These are phyloP conservation scores for Nesometra sesokonis DNA, from an alignment of 35 echinoderm and acorn worm species.

Conservation along the genomic window DNA sequence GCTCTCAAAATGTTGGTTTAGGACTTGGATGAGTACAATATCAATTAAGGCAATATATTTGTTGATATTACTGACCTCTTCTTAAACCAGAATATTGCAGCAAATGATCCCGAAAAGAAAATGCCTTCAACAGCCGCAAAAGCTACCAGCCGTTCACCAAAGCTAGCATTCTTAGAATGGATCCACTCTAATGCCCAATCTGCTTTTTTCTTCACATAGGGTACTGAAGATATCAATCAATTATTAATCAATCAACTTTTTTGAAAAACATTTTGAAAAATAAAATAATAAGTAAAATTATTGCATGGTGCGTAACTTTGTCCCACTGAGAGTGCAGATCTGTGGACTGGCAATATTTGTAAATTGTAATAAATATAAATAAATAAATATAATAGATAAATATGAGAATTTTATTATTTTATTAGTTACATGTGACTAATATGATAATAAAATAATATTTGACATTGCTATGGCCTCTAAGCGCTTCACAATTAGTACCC, in stretches of 20 bases:
- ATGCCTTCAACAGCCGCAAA: constrained; percentile 90
- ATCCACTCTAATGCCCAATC: constrained; percentile 96
- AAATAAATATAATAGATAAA: no score
- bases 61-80: constrained; percentile 49
- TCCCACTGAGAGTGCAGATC: no score
- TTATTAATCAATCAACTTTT: neutral
- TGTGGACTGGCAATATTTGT: no score
- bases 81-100: constrained; percentile 92
- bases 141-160: constrained; percentile 71
- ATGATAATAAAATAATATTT: no score
- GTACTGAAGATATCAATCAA: constrained; percentile 44
- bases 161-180: constrained; percentile 26
- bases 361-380: no score
- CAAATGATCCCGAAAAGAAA: constrained; percentile 96
- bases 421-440: no score
- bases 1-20: no score
- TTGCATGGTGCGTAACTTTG: neutral
- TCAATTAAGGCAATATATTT: no score
- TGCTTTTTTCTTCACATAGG: constrained; percentile 90
- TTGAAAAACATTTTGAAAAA: neutral
- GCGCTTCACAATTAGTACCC: no score
- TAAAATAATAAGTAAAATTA: neutral
- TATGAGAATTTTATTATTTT: no score
- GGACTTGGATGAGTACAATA: no score
- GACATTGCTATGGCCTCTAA: no score